Conservation (phyloP, 2,113 vertebrate species). For the Alces alces region DNA sequence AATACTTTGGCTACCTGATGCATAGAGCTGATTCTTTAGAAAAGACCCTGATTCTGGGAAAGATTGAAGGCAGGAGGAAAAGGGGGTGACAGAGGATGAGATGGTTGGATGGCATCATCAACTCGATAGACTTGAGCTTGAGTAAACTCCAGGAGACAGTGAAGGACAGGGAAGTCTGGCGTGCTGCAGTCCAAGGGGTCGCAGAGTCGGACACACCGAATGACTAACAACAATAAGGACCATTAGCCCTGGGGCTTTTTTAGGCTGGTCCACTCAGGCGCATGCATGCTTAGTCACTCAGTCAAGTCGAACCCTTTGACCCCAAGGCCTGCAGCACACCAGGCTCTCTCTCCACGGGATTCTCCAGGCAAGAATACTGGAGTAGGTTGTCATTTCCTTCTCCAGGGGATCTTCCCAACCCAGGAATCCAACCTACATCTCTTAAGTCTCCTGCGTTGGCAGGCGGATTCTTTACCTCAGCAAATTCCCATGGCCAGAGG, state of each 20-base stretch:
- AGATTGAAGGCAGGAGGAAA: neutral
- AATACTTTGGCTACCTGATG: neutral
- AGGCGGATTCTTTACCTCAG: neutral
- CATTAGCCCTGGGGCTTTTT: neutral
- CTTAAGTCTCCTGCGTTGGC: neutral
- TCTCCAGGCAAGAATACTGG: neutral
- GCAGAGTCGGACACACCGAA: neutral
- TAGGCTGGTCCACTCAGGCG: neutral
- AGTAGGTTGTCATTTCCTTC: neutral
- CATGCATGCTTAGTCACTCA: neutral
- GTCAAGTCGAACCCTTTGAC: rapidly evolving
- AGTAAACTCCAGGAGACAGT: neutral
- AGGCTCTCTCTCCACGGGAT: neutral
- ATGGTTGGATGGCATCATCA: neutral
- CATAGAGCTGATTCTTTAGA: neutral
- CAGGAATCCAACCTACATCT: neutral
- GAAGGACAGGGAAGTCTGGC: neutral
- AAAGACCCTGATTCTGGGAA: neutral
- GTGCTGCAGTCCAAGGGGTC: neutral
- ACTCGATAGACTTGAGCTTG: neutral
- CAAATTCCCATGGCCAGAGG: neutral
- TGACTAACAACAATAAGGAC: neutral
- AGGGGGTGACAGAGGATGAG: neutral
- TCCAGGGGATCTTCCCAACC: neutral
- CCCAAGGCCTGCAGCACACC: neutral